These are phyloP conservation scores for Paraescarpia echinospica DNA, from an alignment of 1,140 invertebrate genomes.

Conservation along the genomic window DNA sequence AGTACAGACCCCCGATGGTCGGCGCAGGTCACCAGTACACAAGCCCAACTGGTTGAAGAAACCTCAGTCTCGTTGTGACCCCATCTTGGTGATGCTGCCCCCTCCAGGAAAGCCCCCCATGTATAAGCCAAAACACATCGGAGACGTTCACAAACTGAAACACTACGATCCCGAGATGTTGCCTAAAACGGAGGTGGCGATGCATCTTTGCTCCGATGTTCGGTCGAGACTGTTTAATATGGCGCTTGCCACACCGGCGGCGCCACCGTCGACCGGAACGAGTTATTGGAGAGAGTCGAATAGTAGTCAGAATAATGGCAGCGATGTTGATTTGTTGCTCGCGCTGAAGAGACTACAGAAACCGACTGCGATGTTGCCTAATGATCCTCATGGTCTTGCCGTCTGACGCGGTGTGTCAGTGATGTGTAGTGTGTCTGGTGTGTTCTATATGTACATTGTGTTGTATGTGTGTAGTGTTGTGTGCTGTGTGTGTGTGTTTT, in stretches of 20 bases:
- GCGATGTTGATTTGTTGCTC: neutral
- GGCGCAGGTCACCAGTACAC: neutral
- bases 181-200: neutral
- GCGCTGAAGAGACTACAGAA: neutral
- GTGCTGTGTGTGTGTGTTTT: too few species aligned
- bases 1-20: neutral
- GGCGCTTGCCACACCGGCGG: neutral
- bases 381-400: neutral
- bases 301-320: neutral
- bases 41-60: constrained; percentile 26
- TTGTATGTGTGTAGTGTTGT: neutral
- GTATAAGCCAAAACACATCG: constrained; percentile 50
- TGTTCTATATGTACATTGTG: neutral
- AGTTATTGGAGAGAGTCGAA: neutral
- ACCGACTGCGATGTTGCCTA: neutral
- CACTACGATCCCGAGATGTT: constrained; percentile 13
- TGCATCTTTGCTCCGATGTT: constrained; percentile 3
- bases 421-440: neutral
- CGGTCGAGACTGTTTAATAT: neutral
- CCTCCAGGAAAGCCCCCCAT: constrained; percentile 47
- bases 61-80: constrained; percentile 41
- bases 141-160: constrained; percentile 21
- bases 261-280: neutral
- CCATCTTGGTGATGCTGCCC: constrained; percentile 35
- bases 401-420: neutral